Percentiles rank a stretch among this genome's conserved stretches.
These are phyloP conservation scores for Philereme transversata DNA, from an alignment of 2,888 invertebrate species.

Conservation along the genomic window DNA sequence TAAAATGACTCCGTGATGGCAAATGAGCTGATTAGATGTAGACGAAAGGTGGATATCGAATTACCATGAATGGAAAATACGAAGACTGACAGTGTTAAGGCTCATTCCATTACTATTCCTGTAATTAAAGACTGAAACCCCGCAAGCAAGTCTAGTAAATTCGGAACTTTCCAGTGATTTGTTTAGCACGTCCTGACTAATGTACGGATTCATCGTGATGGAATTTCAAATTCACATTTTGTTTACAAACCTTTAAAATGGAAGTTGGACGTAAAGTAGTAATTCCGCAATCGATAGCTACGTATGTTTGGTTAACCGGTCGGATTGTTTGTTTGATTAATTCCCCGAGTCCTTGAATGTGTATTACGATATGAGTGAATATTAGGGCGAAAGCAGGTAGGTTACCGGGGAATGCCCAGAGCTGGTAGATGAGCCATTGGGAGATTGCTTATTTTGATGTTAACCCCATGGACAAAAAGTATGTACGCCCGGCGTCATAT, in stretches of 20 bases:
- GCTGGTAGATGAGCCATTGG: neutral
- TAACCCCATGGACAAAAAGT: too few species aligned
- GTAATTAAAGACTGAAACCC: too few species aligned
- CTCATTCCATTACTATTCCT: too few species aligned
- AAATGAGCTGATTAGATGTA: too few species aligned
- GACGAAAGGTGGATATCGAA: too few species aligned
- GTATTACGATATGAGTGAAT: conserved; percentile 1
- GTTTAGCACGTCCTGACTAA: conserved; percentile 2
- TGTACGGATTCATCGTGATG: conserved; percentile 25
- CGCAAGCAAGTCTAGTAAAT: too few species aligned
- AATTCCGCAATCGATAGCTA: conserved; percentile 26
- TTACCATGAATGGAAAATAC: too few species aligned
- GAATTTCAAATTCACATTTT: conserved; percentile 29
- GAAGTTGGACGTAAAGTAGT: conserved; percentile 19
- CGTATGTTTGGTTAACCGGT: conserved; percentile 29
- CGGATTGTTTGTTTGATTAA: conserved; percentile 29
- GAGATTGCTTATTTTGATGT: too few species aligned
- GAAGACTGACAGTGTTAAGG: too few species aligned
- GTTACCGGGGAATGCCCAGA: neutral
- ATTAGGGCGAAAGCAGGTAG: conserved; percentile 5
- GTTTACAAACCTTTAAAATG: conserved; percentile 27
- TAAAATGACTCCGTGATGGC: too few species aligned
- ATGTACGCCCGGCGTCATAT: too few species aligned
- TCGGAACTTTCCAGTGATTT: neutral
- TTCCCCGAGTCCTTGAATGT: conserved; percentile 18